phyloP scores from a whole-genome alignment of 2,797 vertebrate species.

The Graptemys geographica region DNA sequence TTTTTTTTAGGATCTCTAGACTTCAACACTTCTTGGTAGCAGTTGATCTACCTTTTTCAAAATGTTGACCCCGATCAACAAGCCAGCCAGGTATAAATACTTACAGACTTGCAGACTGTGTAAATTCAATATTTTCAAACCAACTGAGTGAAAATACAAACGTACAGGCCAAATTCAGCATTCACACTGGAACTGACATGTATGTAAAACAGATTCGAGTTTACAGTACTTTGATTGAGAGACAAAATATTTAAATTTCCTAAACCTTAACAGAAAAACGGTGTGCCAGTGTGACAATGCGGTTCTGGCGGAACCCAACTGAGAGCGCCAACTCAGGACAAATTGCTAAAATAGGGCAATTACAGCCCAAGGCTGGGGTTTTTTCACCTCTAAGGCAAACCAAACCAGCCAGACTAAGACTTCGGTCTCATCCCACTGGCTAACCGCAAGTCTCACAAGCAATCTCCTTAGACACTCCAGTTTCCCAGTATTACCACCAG shows the following conservation, averaged over 20 bases:
- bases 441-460: too few relatives aligned
- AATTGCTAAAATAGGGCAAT: too few relatives aligned
- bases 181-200: neutral
- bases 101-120: neutral
- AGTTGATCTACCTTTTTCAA: conserved; percentile 36
- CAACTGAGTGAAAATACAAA: neutral
- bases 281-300: neutral
- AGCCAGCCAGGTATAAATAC: conserved; percentile 43
- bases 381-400: too few relatives aligned
- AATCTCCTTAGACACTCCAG: too few relatives aligned
- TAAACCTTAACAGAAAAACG: neutral
- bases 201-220: neutral
- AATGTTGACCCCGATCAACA: neutral
- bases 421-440: too few relatives aligned
- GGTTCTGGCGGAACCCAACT: too few relatives aligned
- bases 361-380: too few relatives aligned
- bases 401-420: too few relatives aligned
- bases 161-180: neutral
- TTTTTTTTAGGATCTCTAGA: neutral
- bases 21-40: neutral
- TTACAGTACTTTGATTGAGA: neutral
- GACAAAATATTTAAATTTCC: neutral
- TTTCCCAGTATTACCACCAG: too few relatives aligned
- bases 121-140: neutral
- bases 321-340: too few relatives aligned